phyloP scores from a whole-genome alignment of 1,140 invertebrate species.

The Radopholus similis region DNA sequence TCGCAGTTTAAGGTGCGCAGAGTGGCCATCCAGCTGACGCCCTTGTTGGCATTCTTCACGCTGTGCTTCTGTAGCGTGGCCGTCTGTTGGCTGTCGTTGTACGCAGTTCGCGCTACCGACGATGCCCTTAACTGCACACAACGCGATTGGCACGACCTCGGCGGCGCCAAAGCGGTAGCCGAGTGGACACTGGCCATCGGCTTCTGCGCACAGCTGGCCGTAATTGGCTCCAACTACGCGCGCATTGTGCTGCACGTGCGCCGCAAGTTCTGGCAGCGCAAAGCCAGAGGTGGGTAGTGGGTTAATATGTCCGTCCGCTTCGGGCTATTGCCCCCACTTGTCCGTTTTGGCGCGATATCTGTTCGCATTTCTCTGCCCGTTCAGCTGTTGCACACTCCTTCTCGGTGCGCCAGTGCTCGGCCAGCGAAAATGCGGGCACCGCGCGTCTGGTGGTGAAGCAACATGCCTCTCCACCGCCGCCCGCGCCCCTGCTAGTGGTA shows the following conservation, averaged over 20 bases:
- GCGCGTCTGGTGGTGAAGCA: neutral
- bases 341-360: neutral
- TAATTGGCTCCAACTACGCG: slow-evolving; percentile 46
- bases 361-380: slow-evolving; percentile 4
- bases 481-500: slow-evolving; percentile 33
- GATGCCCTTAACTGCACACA: slow-evolving; percentile 29
- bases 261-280: slow-evolving; percentile 57
- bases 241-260: slow-evolving; percentile 56
- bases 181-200: slow-evolving; percentile 29
- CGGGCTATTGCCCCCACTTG: too few species aligned
- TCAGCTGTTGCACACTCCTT: slow-evolving; percentile 37
- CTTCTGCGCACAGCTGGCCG: slow-evolving; percentile 40
- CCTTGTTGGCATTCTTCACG: slow-evolving; percentile 42
- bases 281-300: slow-evolving; percentile 46
- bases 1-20: slow-evolving; percentile 42
- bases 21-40: slow-evolving; percentile 44
- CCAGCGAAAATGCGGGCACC: neutral
- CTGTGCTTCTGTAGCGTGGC: slow-evolving; percentile 30
- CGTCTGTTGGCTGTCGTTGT: slow-evolving; percentile 34
- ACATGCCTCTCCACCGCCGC: neutral
- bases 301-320: neutral
- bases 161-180: slow-evolving; percentile 17
- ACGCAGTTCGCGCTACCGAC: slow-evolving; percentile 29
- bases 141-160: slow-evolving; percentile 5
- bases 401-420: neutral